These are phyloP conservation scores for Cyrtorhinus lividipennis DNA, from an alignment of 1,140 invertebrate species.

Conservation along the genomic window DNA sequence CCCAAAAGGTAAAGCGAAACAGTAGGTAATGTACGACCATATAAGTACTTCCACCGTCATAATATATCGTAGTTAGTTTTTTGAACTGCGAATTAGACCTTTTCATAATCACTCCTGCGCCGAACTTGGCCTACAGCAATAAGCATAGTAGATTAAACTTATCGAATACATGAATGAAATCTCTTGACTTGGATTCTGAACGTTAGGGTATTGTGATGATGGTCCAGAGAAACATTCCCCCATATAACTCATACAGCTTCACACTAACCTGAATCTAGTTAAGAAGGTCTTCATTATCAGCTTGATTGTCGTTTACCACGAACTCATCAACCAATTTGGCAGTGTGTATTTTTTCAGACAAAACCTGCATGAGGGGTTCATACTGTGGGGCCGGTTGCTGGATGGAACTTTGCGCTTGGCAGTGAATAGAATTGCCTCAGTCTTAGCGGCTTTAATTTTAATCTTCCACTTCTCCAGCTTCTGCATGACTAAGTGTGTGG, in stretches of 20 bases:
- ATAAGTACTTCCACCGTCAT: no score
- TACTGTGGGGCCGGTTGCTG: no score
- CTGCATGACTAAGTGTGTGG: no score
- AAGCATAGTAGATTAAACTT: background rate
- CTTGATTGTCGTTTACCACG: constrained; percentile 50
- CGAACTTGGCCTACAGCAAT: background rate
- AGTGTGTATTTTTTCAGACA: no score
- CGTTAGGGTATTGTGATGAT: background rate
- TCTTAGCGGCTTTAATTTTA: no score
- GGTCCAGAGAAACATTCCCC: background rate
- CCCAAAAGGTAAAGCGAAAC: no score
- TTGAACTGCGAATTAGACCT: background rate
- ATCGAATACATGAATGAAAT: background rate
- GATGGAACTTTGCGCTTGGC: no score
- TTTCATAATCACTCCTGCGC: background rate
- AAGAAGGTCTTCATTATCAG: constrained; percentile 66
- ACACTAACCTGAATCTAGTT: constrained; percentile 40
- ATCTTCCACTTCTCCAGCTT: no score
- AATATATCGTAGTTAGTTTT: no score
- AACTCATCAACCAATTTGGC: constrained; percentile 76
- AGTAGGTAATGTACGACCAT: no score
- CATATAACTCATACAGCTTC: background rate
- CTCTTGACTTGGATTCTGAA: background rate
- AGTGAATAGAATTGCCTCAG: no score
- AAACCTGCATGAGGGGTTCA: no score